A percentile compares a stretch with the other conserved stretches of the same genome.
These are phyloP conservation scores for Cydia splendana DNA, from an alignment of 1,140 invertebrate genomes.

Conservation along the genomic window DNA sequence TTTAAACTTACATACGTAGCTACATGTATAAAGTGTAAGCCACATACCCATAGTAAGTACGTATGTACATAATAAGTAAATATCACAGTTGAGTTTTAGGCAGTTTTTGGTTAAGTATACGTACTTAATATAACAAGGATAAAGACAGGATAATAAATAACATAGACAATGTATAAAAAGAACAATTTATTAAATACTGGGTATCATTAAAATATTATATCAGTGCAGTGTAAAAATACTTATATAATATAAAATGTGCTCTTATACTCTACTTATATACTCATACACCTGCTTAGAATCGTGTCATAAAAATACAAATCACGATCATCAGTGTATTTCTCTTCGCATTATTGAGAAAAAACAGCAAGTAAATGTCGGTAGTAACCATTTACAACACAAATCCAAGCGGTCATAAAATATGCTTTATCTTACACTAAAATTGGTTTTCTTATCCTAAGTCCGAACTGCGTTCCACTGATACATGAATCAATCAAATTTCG, in stretches of 20 bases:
- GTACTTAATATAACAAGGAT: not conserved
- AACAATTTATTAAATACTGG: conserved; percentile 62
- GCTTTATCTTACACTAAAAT: conserved; percentile 23
- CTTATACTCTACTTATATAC: conserved; percentile 44
- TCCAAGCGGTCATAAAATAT: conserved; percentile 25
- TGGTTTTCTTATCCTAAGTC: conserved; percentile 30
- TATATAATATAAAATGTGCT: conserved; percentile 43
- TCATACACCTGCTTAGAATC: not conserved
- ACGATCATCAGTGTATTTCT: not conserved
- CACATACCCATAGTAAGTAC: not conserved
- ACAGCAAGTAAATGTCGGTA: not conserved
- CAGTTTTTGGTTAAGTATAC: not conserved
- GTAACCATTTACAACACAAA: conserved; percentile 20
- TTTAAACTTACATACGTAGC: not conserved
- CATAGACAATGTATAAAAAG: conserved; percentile 49
- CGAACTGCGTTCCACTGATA: conserved; percentile 29
- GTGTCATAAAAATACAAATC: not conserved
- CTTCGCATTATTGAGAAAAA: not conserved
- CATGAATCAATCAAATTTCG: conserved; percentile 21
- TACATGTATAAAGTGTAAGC: conserved; percentile 6
- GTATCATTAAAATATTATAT: conserved; percentile 44
- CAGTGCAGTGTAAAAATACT: conserved; percentile 50
- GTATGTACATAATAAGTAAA: conserved; percentile 30
- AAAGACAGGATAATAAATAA: conserved; percentile 37
- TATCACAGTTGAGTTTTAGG: conserved; percentile 7